Conservation (phyloP, 2,113 vertebrate genomes). For the Coturnix japonica region DNA sequence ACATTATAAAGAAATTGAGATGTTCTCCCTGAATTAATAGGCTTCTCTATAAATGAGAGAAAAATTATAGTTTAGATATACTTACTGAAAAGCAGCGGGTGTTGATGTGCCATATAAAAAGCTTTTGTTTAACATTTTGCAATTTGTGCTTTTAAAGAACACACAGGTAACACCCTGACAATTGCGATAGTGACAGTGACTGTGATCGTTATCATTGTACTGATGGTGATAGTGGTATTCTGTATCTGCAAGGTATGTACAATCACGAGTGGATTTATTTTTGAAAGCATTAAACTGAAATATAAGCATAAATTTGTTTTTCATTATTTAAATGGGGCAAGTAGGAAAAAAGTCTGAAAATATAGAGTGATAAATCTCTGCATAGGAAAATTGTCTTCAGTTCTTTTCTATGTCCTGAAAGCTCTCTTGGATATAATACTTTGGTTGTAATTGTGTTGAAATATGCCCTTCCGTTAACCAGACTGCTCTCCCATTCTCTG, state of each 20-base stretch:
- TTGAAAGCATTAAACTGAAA: not conserved
- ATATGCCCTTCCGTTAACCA: not conserved
- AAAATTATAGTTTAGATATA: not conserved
- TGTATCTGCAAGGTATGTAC: not conserved
- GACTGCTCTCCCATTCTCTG: not conserved
- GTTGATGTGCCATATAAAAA: not conserved
- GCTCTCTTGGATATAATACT: not conserved
- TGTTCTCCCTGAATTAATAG: not conserved
- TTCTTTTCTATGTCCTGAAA: not conserved
- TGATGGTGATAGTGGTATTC: accelerated
- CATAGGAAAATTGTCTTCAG: not conserved
- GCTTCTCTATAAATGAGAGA: not conserved
- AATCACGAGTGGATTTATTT: not conserved
- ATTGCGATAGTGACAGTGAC: not conserved
- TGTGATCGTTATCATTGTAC: accelerated
- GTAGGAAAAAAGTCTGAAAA: not conserved
- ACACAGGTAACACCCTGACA: accelerated
- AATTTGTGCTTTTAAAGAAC: conserved; percentile 20
- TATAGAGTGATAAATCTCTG: not conserved
- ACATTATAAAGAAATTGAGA: not conserved
- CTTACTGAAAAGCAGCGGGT: not conserved
- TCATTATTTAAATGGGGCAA: not conserved
- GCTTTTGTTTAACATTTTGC: not conserved
- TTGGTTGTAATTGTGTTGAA: not conserved
- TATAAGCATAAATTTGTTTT: not conserved